Conservation (phyloP, 2,113 vertebrate species). For the Pomatorhinus ruficollis region DNA sequence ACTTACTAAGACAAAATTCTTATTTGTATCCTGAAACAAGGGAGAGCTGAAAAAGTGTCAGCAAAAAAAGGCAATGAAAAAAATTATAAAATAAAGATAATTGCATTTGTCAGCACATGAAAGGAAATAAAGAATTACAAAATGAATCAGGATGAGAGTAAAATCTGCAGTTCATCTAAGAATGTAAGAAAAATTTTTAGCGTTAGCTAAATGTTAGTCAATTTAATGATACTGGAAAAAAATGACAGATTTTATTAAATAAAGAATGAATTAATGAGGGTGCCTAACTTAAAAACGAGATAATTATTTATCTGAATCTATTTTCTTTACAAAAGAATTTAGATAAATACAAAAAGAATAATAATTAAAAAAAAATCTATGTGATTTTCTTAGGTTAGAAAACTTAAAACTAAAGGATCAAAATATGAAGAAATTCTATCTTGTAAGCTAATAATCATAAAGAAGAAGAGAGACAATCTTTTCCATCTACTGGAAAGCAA, state of each 20-base stretch:
- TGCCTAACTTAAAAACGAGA: background rate
- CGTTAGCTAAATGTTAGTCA: background rate
- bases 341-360: background rate
- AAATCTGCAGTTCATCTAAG: background rate
- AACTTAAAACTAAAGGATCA: background rate
- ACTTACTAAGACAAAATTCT: background rate
- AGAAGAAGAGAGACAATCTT: background rate
- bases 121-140: background rate
- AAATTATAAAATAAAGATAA: background rate
- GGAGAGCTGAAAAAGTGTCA: background rate
- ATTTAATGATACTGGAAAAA: background rate
- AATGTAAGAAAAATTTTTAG: background rate
- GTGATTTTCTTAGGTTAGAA: background rate
- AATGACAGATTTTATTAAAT: background rate
- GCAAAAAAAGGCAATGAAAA: background rate
- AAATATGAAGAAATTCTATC: background rate
- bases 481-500: background rate
- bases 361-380: background rate
- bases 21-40: background rate
- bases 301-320: background rate
- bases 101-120: background rate
- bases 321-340: background rate
- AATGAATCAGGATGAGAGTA: background rate
- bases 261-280: background rate
- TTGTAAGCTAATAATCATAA: background rate